Evolutionary conservation across 1,140 invertebrate species (phyloP), one percentile per base, ranked within the genome.

Genomic region (Cryptotermes secundus): DNA sequence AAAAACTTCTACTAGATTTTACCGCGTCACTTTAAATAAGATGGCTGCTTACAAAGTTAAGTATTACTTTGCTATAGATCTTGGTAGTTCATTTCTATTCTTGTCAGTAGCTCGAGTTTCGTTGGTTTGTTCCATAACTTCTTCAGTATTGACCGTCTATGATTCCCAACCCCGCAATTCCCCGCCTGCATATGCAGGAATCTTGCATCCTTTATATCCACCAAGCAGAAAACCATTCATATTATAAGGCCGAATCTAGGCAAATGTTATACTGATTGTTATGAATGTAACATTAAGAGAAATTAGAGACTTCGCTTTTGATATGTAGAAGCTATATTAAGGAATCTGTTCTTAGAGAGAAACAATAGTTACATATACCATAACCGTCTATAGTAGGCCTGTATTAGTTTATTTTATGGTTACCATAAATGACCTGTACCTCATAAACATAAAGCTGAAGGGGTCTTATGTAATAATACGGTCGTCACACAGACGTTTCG

Each of bases 381-480:
- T 6, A 38, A 12, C 38, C 38, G n/a, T 38, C 38, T 38, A 38
- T 49, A 31, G 59, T 31, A 31, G 59, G 26, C 26, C 59, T 72
- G n/a, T 31, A 72, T 10, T 26, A n/a, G 59, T 72, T 72, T 72
- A 72, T 72, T 72, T 72, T 72, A 72, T 72, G n/a, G 59, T 72
- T 72, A 72, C 9, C 59, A n/a, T 72, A 72, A 72, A 72, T 72
- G n/a, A n/a, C 14, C 59, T 31, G 26, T 72, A 31, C 26, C 14
- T 72, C 14, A n/a, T 72, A 72, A 72, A 72, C 26, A 31, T 31
- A 6, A 72, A 72, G 26, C n/a, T n/a, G 59, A 16, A 14, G n/a
- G n/a, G n/a, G n/a, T n/a, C 4, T 4, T 31, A 72, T 72, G 31
- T 72, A 72, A 72, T 31, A 72, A 31, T 72, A n/a, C 16, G 31